These are phyloP conservation scores for Nomada lathburiana DNA, from an alignment of 2,888 invertebrate genomes.

Conservation along the genomic window DNA sequence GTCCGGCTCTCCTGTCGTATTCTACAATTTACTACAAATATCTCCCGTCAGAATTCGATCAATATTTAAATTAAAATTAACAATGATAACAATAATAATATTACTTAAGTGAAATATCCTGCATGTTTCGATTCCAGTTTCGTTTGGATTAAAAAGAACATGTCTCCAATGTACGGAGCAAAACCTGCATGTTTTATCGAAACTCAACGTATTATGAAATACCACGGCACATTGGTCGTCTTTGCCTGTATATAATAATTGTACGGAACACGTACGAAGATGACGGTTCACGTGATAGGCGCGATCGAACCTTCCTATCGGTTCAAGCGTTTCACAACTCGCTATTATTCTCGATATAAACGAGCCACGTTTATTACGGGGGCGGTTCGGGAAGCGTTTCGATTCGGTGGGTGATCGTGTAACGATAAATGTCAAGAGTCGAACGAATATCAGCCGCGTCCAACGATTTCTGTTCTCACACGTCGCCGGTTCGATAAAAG, in stretches of 20 bases:
- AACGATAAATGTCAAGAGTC: conserved; percentile 55
- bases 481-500: conserved; percentile 25
- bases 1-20: too few species aligned
- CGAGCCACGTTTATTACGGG: conserved; percentile 27
- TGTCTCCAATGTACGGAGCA: too few species aligned
- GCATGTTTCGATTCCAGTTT: too few species aligned
- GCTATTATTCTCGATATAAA: conserved; percentile 4
- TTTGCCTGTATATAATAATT: neutral
- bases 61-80: too few species aligned
- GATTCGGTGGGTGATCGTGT: conserved; percentile 34
- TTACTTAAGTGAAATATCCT: too few species aligned
- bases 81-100: too few species aligned
- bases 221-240: neutral
- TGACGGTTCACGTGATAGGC: neutral
- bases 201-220: neutral
- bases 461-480: conserved; percentile 21
- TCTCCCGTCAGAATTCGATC: too few species aligned
- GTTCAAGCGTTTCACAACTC: conserved; percentile 12
- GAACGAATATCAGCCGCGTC: conserved; percentile 27
- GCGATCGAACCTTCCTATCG: conserved; percentile 13
- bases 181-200: too few species aligned
- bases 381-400: conserved; percentile 28
- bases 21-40: too few species aligned
- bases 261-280: neutral
- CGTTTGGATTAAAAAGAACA: too few species aligned